Evolutionary conservation across 1,140 invertebrate genomes (phyloP).

Genomic region (Battus philenor): DNA sequence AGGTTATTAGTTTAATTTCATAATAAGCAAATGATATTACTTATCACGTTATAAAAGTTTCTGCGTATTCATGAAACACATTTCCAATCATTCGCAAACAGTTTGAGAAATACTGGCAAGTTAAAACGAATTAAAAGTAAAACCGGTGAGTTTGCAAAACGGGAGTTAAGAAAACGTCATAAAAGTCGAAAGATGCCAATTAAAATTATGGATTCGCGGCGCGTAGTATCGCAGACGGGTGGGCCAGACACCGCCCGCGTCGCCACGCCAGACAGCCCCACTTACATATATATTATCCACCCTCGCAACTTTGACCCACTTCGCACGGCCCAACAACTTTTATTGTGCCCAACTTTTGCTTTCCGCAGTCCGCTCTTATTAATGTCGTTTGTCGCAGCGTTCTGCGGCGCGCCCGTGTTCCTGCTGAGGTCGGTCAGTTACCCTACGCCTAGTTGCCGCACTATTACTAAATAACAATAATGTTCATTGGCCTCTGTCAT

Average conservation of each 20-base stretch:
- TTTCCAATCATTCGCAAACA: no score
- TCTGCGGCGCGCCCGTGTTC: background rate
- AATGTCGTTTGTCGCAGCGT: constrained; percentile 8
- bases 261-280: constrained; percentile 24
- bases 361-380: constrained; percentile 19
- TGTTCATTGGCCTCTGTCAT: no score
- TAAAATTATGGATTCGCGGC: constrained; percentile 35
- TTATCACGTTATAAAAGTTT: no score
- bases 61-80: no score
- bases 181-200: constrained; percentile 14
- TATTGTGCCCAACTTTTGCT: constrained; percentile 39
- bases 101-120: no score
- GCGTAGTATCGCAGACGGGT: constrained; percentile 28
- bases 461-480: no score
- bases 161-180: no score
- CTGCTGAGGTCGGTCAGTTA: background rate
- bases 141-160: no score
- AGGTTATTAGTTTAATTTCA: no score
- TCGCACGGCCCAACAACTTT: constrained; percentile 37
- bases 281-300: constrained; percentile 34
- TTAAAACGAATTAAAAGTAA: no score
- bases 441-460: no score
- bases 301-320: constrained; percentile 55
- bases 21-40: no score
- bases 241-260: constrained; percentile 15